These are phyloP conservation scores for Micrasema longulum DNA, from an alignment of 1,140 invertebrate genomes.

Conservation along the genomic window DNA sequence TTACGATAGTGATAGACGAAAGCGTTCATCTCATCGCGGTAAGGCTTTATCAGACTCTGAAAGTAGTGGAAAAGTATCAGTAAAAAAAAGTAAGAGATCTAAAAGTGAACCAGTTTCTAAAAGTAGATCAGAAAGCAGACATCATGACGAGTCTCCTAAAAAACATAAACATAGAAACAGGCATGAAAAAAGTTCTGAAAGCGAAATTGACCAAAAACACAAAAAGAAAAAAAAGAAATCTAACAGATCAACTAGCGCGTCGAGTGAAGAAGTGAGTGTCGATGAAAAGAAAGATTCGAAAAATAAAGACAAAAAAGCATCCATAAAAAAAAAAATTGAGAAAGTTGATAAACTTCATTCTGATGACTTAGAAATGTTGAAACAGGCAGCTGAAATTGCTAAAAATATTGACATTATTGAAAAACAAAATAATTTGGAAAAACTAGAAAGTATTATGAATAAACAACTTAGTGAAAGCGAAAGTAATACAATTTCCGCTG, in stretches of 20 bases:
- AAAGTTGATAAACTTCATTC: slow-evolving; percentile 58
- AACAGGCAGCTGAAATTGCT: slow-evolving; percentile 50
- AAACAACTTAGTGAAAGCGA: slow-evolving; percentile 65
- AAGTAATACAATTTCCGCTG: slow-evolving; percentile 64
- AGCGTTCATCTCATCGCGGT: slow-evolving; percentile 56
- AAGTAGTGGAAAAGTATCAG: slow-evolving; percentile 52
- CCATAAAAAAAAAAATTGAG: slow-evolving; percentile 59
- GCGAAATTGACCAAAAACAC: slow-evolving; percentile 50
- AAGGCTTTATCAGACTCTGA: slow-evolving; percentile 58
- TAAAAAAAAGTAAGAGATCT: slow-evolving; percentile 54
- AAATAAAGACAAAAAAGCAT: slow-evolving; percentile 45
- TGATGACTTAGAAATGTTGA: slow-evolving; percentile 56
- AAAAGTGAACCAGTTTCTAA: slow-evolving; percentile 49
- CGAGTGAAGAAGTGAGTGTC: slow-evolving; percentile 39
- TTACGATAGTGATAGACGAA: slow-evolving; percentile 60
- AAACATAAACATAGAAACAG: slow-evolving; percentile 47
- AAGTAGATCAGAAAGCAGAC: slow-evolving; percentile 41
- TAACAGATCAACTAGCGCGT: slow-evolving; percentile 39
- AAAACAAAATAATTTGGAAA: slow-evolving; percentile 56
- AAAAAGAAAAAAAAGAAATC: slow-evolving; percentile 49
- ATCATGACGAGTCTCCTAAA: slow-evolving; percentile 49
- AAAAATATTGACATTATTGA: slow-evolving; percentile 55
- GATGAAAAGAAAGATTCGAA: slow-evolving; percentile 39
- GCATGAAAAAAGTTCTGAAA: slow-evolving; percentile 44
- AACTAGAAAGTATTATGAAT: slow-evolving; percentile 57